A percentile compares a stretch with the other conserved stretches of the same genome.
Conservation (phyloP, 2,888 invertebrate genomes). For the Parapristionchus giblindavisi region DNA sequence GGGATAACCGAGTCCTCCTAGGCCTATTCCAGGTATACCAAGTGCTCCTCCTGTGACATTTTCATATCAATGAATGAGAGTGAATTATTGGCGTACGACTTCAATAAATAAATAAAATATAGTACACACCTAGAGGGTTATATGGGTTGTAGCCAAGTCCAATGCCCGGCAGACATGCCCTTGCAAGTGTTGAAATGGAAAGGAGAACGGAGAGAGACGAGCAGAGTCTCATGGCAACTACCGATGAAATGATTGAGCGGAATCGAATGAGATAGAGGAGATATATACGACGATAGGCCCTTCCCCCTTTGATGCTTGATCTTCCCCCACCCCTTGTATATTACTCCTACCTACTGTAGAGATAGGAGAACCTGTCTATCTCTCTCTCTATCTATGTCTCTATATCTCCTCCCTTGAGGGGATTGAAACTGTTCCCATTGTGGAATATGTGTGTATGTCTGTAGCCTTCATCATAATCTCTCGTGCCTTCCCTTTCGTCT, state of each 20-base stretch:
- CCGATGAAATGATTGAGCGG: too few species aligned
- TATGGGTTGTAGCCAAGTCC: slow-evolving; percentile 32
- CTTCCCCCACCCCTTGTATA: slow-evolving; percentile 28
- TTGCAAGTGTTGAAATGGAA: not conserved
- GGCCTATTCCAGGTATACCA: too few species aligned
- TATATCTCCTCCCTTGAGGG: slow-evolving; percentile 3
- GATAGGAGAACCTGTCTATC: slow-evolving; percentile 9
- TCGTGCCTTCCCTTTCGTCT: too few species aligned
- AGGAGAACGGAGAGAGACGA: slow-evolving; percentile 23
- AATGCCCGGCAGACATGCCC: slow-evolving; percentile 34
- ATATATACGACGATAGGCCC: too few species aligned
- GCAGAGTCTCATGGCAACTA: slow-evolving; percentile 5
- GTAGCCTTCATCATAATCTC: slow-evolving; percentile 34
- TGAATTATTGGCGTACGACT: not conserved
- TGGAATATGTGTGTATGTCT: slow-evolving; percentile 10
- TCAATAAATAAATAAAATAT: not conserved
- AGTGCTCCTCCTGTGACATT: slow-evolving; percentile 11
- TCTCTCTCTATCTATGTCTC: slow-evolving; percentile 21
- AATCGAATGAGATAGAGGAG: slow-evolving; percentile 13
- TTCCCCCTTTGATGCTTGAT: too few species aligned
- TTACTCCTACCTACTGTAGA: slow-evolving; percentile 23
- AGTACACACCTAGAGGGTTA: slow-evolving; percentile 18
- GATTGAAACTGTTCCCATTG: slow-evolving; percentile 40
- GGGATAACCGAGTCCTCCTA: slow-evolving; percentile 24
- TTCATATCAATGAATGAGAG: not conserved